These are phyloP conservation scores for Chelidonichthys spinosus DNA, from an alignment of 2,797 vertebrate genomes.

Conservation along the genomic window DNA sequence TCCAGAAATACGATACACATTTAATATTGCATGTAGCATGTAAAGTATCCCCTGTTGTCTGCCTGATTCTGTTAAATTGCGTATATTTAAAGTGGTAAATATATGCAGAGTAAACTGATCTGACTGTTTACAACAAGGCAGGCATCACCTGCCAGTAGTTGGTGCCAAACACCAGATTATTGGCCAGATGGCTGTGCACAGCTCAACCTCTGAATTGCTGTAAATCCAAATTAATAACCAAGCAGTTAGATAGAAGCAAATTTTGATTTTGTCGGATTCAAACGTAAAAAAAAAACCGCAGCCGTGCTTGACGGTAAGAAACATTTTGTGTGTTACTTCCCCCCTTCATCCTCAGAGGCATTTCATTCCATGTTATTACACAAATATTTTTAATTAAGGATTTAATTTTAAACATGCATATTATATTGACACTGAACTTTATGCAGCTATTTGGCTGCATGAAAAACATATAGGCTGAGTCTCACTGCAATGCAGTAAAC, in stretches of 20 bases:
- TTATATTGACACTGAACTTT: too few species aligned
- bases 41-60: neutral
- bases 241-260: neutral
- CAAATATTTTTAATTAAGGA: too few species aligned
- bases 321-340: too few species aligned
- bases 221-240: neutral
- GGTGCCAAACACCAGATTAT: conserved; percentile 25
- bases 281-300: too few species aligned
- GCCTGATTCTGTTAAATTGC: neutral
- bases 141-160: conserved; percentile 18
- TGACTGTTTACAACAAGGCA: neutral
- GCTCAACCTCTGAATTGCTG: conserved; percentile 19
- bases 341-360: too few species aligned
- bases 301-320: too few species aligned
- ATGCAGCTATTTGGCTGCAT: too few species aligned
- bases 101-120: conserved; percentile 6
- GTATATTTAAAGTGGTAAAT: neutral
- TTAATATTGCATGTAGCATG: neutral
- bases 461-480: too few species aligned
- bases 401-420: too few species aligned
- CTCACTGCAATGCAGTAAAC: too few species aligned
- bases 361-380: too few species aligned
- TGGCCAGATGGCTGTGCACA: conserved; percentile 20
- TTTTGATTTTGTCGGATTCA: too few species aligned
- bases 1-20: neutral